A percentile compares a stretch with the other conserved stretches of the same genome.
These are phyloP conservation scores for Aleiodes alternator DNA, from an alignment of 2,888 invertebrate genomes.

Conservation along the genomic window DNA sequence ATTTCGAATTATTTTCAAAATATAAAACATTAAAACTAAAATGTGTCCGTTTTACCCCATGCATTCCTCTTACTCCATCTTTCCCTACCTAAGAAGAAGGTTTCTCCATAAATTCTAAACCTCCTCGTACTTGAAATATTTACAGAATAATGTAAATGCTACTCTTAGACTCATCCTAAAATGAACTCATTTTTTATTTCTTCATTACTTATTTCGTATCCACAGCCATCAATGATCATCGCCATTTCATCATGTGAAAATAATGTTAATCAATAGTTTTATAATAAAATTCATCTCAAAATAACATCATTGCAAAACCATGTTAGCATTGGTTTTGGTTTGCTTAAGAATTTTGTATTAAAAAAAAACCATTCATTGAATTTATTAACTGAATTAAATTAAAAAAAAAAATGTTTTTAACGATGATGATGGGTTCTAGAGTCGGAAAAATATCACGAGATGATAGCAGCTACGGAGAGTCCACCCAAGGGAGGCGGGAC, in stretches of 20 bases:
- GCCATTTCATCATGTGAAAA: neutral
- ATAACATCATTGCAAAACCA: slow-evolving; percentile 6
- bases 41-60: too few species aligned
- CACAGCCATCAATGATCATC: slow-evolving; percentile 11
- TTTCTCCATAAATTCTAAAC: too few species aligned
- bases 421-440: slow-evolving; percentile 75
- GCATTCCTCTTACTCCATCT: too few species aligned
- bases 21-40: too few species aligned
- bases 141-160: too few species aligned
- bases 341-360: slow-evolving; percentile 17
- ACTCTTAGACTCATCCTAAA: too few species aligned
- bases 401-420: slow-evolving; percentile 24
- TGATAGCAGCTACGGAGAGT: slow-evolving; percentile 84
- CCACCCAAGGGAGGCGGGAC: slow-evolving; percentile 79
- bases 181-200: too few species aligned
- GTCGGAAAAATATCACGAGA: slow-evolving; percentile 85
- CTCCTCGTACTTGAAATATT: too few species aligned
- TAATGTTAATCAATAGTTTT: slow-evolving; percentile 2
- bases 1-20: too few species aligned
- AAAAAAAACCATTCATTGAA: neutral
- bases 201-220: neutral
- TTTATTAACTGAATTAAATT: neutral
- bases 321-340: slow-evolving; percentile 25
- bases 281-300: neutral
- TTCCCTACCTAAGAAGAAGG: too few species aligned